Evolutionary conservation across 2,113 vertebrate genomes (phyloP), one percentile per base, ranked within the genome.

Genomic region (Stictonetta naevosa): DNA sequence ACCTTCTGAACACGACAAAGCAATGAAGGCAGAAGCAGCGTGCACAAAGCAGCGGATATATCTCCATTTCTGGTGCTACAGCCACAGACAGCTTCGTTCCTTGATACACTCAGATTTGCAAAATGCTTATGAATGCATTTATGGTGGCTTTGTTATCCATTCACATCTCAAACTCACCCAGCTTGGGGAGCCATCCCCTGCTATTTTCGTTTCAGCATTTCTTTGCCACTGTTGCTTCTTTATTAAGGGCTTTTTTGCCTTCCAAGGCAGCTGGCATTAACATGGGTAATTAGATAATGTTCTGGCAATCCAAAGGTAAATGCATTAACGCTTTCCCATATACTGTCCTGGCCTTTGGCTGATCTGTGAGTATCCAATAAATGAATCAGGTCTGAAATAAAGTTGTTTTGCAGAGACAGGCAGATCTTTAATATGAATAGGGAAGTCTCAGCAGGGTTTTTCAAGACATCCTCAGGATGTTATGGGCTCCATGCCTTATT

Each of bases 351-450:
- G 86, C 86, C 80, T 86, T 66, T 95, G 88, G 63, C 76, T 83
- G 83, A 59, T 73, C 59, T 74, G 63, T 72, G 82, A 72, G 31
- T 6, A 36, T 74, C 69, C 8, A 3, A 78, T 74, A 81, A 83
- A 80, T 55, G 17, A 94, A 92, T 93, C 83, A 72, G 60, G 64
- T 16, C 60, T 81, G 69, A 93, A 93, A 78, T 64, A 78, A 92
- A 91, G 60, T 88, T 18, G 33, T 55, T 82, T 42, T 84, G 48
- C 38, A 64, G 72, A 94, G 53, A 2, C 46, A 90, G 59, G 11
- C 64, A 81, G 40, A 78, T 63, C 52, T 86, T 71, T 28, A 77
- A 34, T 17, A 63, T 15, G 31, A 81, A 66, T 10, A 63, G 23
- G 6, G 21, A 83, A 62, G 11, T 40, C 17, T 62, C 79, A 73